These are phyloP conservation scores for Brachycybe producta DNA, from an alignment of 2,888 invertebrate genomes.

Conservation along the genomic window DNA sequence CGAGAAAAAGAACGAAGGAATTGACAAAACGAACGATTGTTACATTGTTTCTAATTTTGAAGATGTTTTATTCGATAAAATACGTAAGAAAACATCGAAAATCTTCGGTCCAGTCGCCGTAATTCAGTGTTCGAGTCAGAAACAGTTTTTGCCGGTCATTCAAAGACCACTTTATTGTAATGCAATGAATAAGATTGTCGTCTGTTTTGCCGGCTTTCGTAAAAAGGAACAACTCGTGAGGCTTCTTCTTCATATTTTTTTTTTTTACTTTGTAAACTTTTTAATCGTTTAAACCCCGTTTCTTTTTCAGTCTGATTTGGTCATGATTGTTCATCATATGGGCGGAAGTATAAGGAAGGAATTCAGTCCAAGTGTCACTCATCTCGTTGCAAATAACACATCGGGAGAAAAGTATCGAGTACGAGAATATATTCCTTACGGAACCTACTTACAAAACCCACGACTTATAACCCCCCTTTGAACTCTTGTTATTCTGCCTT, in stretches of 20 bases:
- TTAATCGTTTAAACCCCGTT: constrained; percentile 1
- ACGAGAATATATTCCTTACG: no score
- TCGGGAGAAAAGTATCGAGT: constrained; percentile 65
- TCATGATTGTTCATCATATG: constrained; percentile 87
- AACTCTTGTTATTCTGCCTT: no score
- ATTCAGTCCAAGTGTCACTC: constrained; percentile 75
- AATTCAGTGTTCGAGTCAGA: constrained; percentile 29
- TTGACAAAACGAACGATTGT: constrained; percentile 44
- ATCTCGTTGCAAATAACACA: constrained; percentile 57
- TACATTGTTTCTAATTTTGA: constrained; percentile 63
- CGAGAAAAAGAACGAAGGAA: constrained; percentile 40
- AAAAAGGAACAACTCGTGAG: constrained; percentile 74
- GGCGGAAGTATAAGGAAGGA: constrained; percentile 89
- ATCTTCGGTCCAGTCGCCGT: constrained; percentile 35
- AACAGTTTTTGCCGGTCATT: constrained; percentile 51
- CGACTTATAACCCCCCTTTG: background rate
- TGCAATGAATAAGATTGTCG: constrained; percentile 73
- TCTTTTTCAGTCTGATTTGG: constrained; percentile 57
- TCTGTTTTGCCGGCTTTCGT: constrained; percentile 85
- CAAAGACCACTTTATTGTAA: constrained; percentile 69
- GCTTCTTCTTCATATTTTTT: background rate
- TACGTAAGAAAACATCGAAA: constrained; percentile 36
- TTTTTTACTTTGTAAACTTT: constrained; percentile 1
- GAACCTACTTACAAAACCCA: background rate
- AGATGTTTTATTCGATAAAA: constrained; percentile 53